Conservation (phyloP, 2,797 vertebrate species). For the Agapornis canus region DNA sequence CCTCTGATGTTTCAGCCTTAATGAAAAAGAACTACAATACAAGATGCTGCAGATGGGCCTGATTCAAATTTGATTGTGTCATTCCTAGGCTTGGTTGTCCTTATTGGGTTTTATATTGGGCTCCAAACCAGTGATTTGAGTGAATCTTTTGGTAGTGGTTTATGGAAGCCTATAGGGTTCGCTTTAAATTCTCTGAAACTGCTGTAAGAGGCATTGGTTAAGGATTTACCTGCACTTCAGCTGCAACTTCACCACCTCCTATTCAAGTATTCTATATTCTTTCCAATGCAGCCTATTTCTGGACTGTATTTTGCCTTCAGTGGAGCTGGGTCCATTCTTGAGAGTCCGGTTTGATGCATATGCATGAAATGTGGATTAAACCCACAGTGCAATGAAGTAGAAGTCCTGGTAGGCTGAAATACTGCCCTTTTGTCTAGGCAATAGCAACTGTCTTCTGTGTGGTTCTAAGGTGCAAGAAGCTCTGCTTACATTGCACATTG, state of each 20-base stretch:
- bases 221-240: not conserved
- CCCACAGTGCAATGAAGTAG: accelerated
- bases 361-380: not conserved
- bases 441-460: not conserved
- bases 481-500: accelerated
- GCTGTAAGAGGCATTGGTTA: not conserved
- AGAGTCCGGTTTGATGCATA: accelerated
- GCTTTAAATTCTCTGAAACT: not conserved
- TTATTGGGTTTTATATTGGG: not conserved
- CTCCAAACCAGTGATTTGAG: not conserved
- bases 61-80: not conserved
- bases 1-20: not conserved
- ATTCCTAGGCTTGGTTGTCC: not conserved
- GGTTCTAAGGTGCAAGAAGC: not conserved
- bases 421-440: accelerated
- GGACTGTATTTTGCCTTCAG: not conserved
- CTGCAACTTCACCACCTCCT: not conserved
- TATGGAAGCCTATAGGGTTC: not conserved
- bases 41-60: not conserved
- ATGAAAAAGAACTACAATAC: not conserved
- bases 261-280: not conserved
- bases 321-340: not conserved
- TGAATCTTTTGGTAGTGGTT: not conserved
- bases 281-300: not conserved
- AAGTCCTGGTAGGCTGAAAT: not conserved